phyloP scores from a whole-genome alignment of 2,113 vertebrate species.

The Xenopus borealis region DNA sequence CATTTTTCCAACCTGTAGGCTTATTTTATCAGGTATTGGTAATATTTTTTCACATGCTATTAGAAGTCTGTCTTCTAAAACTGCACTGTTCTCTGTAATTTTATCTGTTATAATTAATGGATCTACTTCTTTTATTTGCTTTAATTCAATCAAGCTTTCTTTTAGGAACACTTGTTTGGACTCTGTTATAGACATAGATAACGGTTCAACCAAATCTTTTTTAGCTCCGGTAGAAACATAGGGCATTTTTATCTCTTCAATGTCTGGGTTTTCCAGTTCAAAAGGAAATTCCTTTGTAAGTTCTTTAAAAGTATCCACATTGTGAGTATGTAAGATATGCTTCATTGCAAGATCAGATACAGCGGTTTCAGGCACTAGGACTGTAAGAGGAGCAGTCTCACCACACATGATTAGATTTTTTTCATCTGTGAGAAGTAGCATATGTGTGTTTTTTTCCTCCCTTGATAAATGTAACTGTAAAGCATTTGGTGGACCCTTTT shows the following conservation, averaged over 20 bases:
- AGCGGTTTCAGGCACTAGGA: slow-evolving; percentile 31
- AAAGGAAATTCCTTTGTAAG: slow-evolving; percentile 64
- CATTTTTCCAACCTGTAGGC: slow-evolving; percentile 45
- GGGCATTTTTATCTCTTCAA: slow-evolving; percentile 52
- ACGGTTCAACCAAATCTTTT: slow-evolving; percentile 52
- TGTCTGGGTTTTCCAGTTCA: slow-evolving; percentile 51
- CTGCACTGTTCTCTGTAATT: slow-evolving; percentile 53
- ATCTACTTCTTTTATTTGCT: slow-evolving; percentile 54
- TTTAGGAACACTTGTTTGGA: slow-evolving; percentile 61
- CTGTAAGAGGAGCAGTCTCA: slow-evolving; percentile 46
- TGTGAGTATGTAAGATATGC: slow-evolving; percentile 53
- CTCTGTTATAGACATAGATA: slow-evolving; percentile 59
- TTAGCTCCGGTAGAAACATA: slow-evolving; percentile 55
- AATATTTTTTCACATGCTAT: slow-evolving; percentile 56
- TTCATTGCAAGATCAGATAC: slow-evolving; percentile 52
- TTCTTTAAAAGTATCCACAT: slow-evolving; percentile 51
- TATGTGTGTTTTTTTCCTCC: slow-evolving; percentile 52
- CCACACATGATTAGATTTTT: slow-evolving; percentile 54
- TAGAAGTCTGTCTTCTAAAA: slow-evolving; percentile 61
- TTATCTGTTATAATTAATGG: slow-evolving; percentile 51
- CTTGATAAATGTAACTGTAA: slow-evolving; percentile 47
- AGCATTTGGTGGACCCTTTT: slow-evolving; percentile 48
- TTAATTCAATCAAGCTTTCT: slow-evolving; percentile 52
- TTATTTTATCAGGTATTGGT: slow-evolving; percentile 48
- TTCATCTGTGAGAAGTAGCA: slow-evolving; percentile 61